These are phyloP conservation scores for Dinomys branickii DNA, from an alignment of 2,113 vertebrate genomes.

Conservation along the genomic window DNA sequence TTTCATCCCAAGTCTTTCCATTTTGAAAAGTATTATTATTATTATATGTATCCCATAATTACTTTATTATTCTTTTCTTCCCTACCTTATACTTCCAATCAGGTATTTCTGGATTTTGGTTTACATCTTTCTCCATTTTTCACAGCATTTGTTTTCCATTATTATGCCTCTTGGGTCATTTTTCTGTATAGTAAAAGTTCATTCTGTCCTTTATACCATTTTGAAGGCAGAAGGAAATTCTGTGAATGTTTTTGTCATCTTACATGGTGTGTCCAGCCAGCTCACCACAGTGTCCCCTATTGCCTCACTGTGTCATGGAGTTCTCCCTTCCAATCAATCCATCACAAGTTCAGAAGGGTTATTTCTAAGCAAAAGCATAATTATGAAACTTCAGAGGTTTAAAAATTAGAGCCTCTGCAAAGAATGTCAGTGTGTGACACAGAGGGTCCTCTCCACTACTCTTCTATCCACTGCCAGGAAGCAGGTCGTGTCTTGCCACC, in stretches of 20 bases:
- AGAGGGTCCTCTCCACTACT: neutral
- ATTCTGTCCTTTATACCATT: neutral
- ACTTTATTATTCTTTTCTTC: neutral
- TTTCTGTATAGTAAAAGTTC: neutral
- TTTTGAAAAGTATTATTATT: neutral
- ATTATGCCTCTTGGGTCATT: neutral
- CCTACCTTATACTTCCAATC: neutral
- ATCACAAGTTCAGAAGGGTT: neutral
- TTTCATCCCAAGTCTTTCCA: neutral
- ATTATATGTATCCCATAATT: neutral
- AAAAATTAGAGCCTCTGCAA: neutral
- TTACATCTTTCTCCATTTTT: neutral
- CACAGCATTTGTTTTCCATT: neutral
- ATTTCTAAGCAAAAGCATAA: neutral
- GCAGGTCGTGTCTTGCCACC: neutral
- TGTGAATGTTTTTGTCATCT: neutral
- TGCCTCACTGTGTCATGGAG: neutral
- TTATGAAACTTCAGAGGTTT: neutral
- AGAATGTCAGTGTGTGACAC: neutral
- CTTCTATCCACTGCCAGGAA: neutral
- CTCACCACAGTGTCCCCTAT: neutral
- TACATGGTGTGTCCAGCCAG: neutral
- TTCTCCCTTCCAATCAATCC: neutral
- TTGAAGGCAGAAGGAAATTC: neutral
- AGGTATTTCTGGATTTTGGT: neutral